Base-by-base conservation (phyloP, 2,113 vertebrate species). In the Burhinus bistriatus region DNA sequence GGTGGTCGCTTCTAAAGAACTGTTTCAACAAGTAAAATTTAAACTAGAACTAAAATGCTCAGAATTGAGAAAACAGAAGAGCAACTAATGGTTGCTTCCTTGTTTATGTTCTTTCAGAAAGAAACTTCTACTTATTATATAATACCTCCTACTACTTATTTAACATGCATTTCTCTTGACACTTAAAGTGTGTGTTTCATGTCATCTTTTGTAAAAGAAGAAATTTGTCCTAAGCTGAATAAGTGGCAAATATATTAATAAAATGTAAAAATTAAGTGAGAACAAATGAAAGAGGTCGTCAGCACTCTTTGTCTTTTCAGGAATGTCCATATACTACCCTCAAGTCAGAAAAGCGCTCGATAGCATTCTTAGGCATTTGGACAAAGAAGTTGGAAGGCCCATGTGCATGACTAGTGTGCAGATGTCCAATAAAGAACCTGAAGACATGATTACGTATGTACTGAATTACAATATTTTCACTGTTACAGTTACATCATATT, bases 341-440 rank as follows among this genome's bases (percentile, higher is more conserved):
- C 99, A 99, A 99, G 99, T 99, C 75, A 98, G 99, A 95, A 99
- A 99, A 97, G 99, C 99, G 6, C 96, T 99, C 73, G 99, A 99
- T 83, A 99, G 98, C 98, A 99, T 99, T 94, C 98, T 99, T 71
- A 98, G 99, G 68, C 99, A 99, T 97, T 97, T 99, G 96, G 99
- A 99, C 98, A 99, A 99, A 98, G 99, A 99, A 95, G 99, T 99
- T 94, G 99, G 99, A 55, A 99, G 99, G 87, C 99, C 99, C 14
- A 99, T 99, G 99, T 99, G 99, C 95, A 99, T 99, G 99, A 99
- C 99, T 32, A 99, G 98, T 30, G 99, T 99, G 58, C 99, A 99
- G 98, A 99, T 99, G 99, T 99, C 99, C 80, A 99, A 99, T 94
- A 99, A 99, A 96, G 99, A 99, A 88, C 99, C 99, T 9, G 99